These are phyloP conservation scores for Gnatocerus cornutus DNA, from an alignment of 2,888 invertebrate genomes.

Conservation along the genomic window DNA sequence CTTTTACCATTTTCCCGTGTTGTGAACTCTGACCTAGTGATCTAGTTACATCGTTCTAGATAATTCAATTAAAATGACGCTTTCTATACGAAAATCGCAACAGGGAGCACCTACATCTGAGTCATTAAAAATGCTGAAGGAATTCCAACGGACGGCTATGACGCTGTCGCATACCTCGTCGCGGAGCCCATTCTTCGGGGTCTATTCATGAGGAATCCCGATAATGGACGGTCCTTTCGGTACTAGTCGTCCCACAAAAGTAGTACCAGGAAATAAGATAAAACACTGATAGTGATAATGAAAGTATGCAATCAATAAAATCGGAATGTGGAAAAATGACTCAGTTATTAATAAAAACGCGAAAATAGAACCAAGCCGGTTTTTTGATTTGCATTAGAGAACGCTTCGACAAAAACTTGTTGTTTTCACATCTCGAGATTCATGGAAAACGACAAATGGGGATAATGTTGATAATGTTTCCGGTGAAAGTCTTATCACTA, in stretches of 20 bases:
- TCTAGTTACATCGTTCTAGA: constrained; percentile 35
- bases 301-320: constrained; percentile 1
- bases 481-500: constrained; percentile 16
- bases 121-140: constrained; percentile 13
- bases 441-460: background rate
- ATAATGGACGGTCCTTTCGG: constrained; percentile 13
- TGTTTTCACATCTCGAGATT: background rate
- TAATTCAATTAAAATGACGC: constrained; percentile 28
- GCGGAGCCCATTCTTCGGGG: constrained; percentile 22
- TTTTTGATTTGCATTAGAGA: background rate
- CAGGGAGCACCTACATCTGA: constrained; percentile 6
- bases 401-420: background rate
- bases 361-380: constrained; percentile 1
- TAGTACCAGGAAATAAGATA: constrained; percentile 7
- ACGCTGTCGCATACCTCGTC: constrained; percentile 30
- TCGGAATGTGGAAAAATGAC: constrained; percentile 9
- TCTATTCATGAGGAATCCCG: constrained; percentile 45
- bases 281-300: constrained; percentile 3
- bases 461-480: background rate
- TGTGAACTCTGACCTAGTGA: constrained; percentile 43
- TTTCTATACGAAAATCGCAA: constrained; percentile 35
- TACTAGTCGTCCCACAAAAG: constrained; percentile 41
- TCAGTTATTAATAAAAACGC: constrained; percentile 1
- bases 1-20: constrained; percentile 22
- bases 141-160: constrained; percentile 25